Evolutionary conservation across 2,888 invertebrate genomes (phyloP).

Genomic region (Sphinx pinastri): DNA sequence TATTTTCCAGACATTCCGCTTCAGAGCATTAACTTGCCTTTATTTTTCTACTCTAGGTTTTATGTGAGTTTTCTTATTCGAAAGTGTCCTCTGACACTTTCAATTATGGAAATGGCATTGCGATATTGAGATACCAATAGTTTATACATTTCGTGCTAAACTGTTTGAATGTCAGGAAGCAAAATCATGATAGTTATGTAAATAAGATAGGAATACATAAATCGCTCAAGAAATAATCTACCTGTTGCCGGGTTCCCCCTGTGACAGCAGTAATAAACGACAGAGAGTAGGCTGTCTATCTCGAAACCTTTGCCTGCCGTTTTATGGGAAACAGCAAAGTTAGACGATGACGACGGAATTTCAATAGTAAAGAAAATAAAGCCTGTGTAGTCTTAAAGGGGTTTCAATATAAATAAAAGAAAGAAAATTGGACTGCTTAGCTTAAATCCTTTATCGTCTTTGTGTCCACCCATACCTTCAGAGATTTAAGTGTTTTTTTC

Average conservation of each 20-base stretch:
- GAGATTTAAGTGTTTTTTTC: too few species aligned
- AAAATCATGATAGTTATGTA: conserved; percentile 20
- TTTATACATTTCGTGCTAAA: conserved; percentile 21
- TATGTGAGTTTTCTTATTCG: not conserved
- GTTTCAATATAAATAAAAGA: too few species aligned
- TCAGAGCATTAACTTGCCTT: not conserved
- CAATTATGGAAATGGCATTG: not conserved
- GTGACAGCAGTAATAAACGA: conserved; percentile 13
- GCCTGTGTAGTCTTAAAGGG: not conserved
- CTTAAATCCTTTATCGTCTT: too few species aligned
- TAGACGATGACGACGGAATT: not conserved
- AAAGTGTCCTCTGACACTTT: not conserved
- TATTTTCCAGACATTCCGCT: not conserved
- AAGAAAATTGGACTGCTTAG: too few species aligned
- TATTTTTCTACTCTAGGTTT: not conserved
- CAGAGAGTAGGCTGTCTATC: conserved; percentile 23
- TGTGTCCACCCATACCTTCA: too few species aligned
- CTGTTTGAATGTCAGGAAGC: conserved; percentile 16
- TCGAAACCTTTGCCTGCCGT: conserved; percentile 14
- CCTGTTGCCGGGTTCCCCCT: conserved; percentile 20
- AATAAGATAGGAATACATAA: conserved; percentile 13
- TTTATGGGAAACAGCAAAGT: not conserved
- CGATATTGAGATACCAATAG: not conserved
- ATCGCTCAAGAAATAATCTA: conserved; percentile 20
- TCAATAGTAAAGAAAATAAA: not conserved